These are phyloP conservation scores for Penaeus vannamei DNA, from an alignment of 1,140 invertebrate species.

Conservation along the genomic window DNA sequence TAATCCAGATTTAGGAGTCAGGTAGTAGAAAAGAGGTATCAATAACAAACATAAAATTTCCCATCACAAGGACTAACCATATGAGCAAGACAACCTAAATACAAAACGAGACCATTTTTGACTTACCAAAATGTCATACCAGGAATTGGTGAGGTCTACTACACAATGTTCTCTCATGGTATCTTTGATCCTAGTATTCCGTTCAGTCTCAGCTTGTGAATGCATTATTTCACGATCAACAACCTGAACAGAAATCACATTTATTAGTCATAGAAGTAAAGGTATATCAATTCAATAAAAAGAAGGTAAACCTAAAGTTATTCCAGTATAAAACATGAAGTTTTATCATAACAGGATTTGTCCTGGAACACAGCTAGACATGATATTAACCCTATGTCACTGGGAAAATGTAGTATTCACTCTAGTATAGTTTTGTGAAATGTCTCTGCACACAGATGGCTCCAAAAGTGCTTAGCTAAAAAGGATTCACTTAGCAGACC, in stretches of 20 bases:
- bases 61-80: background rate
- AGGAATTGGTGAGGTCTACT: conserved; percentile 74
- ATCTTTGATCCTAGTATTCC: conserved; percentile 76
- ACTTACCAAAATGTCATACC: conserved; percentile 76
- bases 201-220: conserved; percentile 73
- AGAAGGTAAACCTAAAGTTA: background rate
- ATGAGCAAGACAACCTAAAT: background rate
- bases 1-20: background rate
- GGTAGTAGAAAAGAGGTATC: too few species aligned
- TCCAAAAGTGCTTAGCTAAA: too few species aligned
- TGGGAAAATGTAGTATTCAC: too few species aligned
- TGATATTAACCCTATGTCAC: too few species aligned
- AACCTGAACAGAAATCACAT: conserved; percentile 70
- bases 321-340: background rate
- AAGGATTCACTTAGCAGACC: too few species aligned
- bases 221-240: conserved; percentile 75
- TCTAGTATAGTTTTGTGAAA: too few species aligned
- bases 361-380: too few species aligned
- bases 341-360: too few species aligned
- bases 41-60: background rate
- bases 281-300: background rate
- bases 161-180: conserved; percentile 76
- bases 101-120: background rate
- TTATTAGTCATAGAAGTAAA: background rate
- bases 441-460: too few species aligned